Percentiles rank a stretch among this genome's conserved stretches.
Conservation (phyloP, 2,888 invertebrate species). For the Epinotia demarniana region DNA sequence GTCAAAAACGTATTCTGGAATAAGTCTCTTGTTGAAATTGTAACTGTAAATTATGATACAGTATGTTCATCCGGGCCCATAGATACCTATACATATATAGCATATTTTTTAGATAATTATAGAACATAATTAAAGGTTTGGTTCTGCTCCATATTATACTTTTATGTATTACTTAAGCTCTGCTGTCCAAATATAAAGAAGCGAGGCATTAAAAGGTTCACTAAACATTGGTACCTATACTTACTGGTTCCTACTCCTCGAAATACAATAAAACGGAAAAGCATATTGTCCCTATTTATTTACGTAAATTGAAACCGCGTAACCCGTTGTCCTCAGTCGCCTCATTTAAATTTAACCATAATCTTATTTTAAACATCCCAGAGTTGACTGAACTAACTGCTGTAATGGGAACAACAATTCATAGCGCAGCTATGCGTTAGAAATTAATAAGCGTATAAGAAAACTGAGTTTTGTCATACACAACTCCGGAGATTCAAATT, state of each 20-base stretch:
- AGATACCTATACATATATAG: not conserved
- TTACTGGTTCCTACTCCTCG: not conserved
- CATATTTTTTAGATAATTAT: no score
- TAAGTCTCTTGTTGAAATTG: no score
- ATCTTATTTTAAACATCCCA: constrained; percentile 44
- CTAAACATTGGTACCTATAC: not conserved
- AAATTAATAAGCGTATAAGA: constrained; percentile 83
- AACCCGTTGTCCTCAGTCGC: not conserved
- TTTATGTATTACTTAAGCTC: not conserved
- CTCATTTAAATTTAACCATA: constrained; percentile 24
- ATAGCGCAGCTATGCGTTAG: constrained; percentile 66
- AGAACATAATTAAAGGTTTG: not conserved
- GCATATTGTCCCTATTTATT: constrained; percentile 1
- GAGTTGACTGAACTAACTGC: constrained; percentile 68
- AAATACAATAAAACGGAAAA: not conserved
- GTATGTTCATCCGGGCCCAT: not conserved
- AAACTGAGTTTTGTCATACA: constrained; percentile 82
- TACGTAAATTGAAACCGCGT: not conserved
- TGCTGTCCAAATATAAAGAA: not conserved
- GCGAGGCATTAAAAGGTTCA: not conserved
- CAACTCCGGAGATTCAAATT: constrained; percentile 82
- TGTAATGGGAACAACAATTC: constrained; percentile 64
- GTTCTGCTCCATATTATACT: no score
- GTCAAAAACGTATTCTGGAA: not conserved
- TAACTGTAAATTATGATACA: not conserved